Evolutionary conservation across 2,113 vertebrate genomes (phyloP).

Genomic region (Upupa epops): DNA sequence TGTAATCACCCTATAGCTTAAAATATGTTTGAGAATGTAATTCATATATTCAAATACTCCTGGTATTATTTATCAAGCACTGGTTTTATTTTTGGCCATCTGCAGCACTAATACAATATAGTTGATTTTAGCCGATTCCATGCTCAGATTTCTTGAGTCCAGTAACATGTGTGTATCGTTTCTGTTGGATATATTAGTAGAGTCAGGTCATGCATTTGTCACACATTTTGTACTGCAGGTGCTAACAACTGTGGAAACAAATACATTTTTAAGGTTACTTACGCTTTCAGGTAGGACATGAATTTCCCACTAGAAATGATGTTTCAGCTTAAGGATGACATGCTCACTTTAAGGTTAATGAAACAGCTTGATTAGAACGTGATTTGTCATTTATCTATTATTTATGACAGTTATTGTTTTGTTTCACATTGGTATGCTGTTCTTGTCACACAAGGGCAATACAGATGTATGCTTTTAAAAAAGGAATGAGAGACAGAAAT

Average conservation of each 20-base stretch:
- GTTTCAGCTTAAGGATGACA: background rate
- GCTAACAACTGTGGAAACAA: background rate
- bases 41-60: background rate
- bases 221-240: fast-evolving
- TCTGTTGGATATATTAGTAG: background rate
- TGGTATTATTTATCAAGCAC: background rate
- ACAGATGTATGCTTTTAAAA: background rate
- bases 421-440: background rate
- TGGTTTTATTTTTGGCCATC: background rate
- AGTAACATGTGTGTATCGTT: background rate
- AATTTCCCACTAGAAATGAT: background rate
- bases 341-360: background rate
- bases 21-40: background rate
- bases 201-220: background rate
- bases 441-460: background rate
- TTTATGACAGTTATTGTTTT: background rate
- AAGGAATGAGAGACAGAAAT: background rate
- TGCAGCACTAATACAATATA: background rate
- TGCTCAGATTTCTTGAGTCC: conserved; percentile 19
- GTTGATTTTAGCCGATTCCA: conserved; percentile 25
- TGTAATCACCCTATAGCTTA: background rate
- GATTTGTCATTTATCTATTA: background rate
- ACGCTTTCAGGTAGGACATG: background rate
- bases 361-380: background rate
- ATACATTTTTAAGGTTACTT: background rate